These are phyloP conservation scores for Leucania comma DNA, from an alignment of 2,888 invertebrate species.

Conservation along the genomic window DNA sequence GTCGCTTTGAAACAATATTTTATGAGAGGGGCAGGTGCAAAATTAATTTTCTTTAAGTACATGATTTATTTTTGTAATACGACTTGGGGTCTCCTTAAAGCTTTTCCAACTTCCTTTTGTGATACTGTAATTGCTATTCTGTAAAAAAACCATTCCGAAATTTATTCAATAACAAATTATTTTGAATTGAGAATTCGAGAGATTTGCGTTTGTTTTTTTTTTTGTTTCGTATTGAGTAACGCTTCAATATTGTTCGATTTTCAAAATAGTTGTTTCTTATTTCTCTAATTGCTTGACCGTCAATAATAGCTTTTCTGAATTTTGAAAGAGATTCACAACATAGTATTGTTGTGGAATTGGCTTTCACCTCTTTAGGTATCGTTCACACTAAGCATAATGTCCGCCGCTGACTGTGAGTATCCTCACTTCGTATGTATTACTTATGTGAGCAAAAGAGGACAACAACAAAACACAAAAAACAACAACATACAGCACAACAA, in stretches of 20 bases:
- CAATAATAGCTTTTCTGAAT: no score
- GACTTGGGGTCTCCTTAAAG: background rate
- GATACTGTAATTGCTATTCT: background rate
- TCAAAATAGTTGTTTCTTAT: background rate
- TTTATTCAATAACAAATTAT: background rate
- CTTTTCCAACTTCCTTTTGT: conserved; percentile 1
- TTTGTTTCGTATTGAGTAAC: background rate
- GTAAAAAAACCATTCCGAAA: background rate
- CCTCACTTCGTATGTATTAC: no score
- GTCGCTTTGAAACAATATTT: conserved; percentile 39
- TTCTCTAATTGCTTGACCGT: no score
- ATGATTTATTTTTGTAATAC: conserved; percentile 24
- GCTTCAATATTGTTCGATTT: background rate
- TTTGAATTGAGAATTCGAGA: background rate
- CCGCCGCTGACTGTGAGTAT: no score
- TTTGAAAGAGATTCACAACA: no score
- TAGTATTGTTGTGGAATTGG: no score
- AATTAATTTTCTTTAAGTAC: conserved; percentile 44
- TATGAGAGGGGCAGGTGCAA: conserved; percentile 36
- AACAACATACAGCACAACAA: no score
- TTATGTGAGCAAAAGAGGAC: no score
- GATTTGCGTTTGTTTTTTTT: conserved; percentile 2
- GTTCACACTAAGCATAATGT: no score
- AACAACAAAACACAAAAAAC: no score
- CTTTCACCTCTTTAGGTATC: no score